Percentiles rank a stretch among this genome's conserved stretches.
phyloP scores from a whole-genome alignment of 2,113 vertebrate species.

The Strix aluco region DNA sequence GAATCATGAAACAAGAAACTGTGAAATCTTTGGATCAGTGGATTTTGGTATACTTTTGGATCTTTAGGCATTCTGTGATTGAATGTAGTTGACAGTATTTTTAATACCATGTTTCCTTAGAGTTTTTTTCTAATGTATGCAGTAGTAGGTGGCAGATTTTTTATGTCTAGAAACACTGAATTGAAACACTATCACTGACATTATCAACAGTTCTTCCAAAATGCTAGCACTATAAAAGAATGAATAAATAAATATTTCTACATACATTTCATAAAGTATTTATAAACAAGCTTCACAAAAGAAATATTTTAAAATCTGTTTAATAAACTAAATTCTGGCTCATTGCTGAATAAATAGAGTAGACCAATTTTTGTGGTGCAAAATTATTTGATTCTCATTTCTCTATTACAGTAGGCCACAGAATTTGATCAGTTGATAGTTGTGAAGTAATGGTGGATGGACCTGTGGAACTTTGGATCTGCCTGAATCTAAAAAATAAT shows the following conservation, averaged over 20 bases:
- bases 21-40: constrained; percentile 43
- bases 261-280: background rate
- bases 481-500: background rate
- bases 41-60: background rate
- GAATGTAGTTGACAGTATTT: background rate
- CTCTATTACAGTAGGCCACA: background rate
- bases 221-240: background rate
- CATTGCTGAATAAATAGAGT: background rate
- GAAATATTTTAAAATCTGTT: background rate
- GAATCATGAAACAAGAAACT: constrained; percentile 47
- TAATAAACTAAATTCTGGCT: background rate
- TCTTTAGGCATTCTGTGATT: background rate
- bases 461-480: background rate
- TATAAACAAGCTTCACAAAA: background rate
- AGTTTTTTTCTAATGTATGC: background rate
- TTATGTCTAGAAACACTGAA: background rate
- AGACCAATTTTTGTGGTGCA: background rate
- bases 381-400: background rate
- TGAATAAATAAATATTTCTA: background rate
- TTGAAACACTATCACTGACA: background rate
- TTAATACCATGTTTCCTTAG: background rate
- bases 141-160: background rate
- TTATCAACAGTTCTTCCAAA: background rate
- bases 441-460: background rate
- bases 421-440: background rate